Percentiles rank a stretch among this genome's conserved stretches.
These are phyloP conservation scores for Dryobota labecula DNA, from an alignment of 2,888 invertebrate genomes.

Conservation along the genomic window DNA sequence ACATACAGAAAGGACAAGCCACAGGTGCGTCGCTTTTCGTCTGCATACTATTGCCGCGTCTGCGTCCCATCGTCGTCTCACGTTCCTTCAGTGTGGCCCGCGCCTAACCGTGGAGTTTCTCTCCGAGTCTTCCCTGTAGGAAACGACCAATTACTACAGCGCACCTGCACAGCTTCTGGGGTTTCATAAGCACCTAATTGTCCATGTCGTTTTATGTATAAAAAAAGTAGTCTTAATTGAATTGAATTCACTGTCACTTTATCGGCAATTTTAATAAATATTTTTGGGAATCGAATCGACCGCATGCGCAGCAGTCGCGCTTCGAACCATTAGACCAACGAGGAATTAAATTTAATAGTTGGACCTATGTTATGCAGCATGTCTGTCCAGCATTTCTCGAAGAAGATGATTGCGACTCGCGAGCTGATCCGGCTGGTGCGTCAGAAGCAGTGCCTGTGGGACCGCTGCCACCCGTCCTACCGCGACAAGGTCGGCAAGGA, in stretches of 20 bases:
- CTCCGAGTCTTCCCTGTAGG: no score
- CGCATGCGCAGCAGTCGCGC: no score
- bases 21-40: background rate
- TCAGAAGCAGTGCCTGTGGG: constrained; percentile 68
- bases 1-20: background rate
- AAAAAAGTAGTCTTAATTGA: no score
- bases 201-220: no score
- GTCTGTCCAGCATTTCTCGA: constrained; percentile 48
- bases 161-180: no score
- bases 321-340: background rate
- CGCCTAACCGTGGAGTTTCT: no score
- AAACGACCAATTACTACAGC: no score
- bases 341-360: background rate
- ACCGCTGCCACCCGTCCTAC: constrained; percentile 63
- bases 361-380: constrained; percentile 25
- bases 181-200: no score
- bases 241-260: background rate
- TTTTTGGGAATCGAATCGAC: no score
- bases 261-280: no score
- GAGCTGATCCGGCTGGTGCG: constrained; percentile 71
- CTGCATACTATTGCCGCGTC: background rate
- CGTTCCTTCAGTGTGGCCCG: no score
- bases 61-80: no score
- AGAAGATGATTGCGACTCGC: constrained; percentile 64
- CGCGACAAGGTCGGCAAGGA: constrained; percentile 64